Base-by-base conservation (phyloP, 2,797 vertebrate species). In the Capromys pilorides region DNA sequence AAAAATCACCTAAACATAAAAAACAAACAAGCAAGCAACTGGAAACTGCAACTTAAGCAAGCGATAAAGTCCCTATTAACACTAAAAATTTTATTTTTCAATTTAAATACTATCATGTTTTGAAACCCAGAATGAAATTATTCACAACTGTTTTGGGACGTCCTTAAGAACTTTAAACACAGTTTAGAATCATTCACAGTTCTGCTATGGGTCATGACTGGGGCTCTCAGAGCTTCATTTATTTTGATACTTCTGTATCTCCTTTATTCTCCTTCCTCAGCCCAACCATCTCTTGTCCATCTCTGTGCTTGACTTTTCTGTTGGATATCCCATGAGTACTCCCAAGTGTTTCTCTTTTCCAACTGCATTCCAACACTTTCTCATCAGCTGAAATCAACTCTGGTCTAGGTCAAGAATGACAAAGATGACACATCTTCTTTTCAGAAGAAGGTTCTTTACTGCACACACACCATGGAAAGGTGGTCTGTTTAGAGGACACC, bases 391-490 rank as follows among this genome's bases (percentile, higher is more conserved):
- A 26, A 83, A 59, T 49, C 62, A 82, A 51, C 39, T 11, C 21
- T 39, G 61, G 36, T 1, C 10, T 21, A 22, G 19, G 62, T 66
- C 71, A 31, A 41, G 45, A 85, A 36, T 26, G 3, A 4, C 26
- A 57, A 8, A 87, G 33, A 77, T 3, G 0, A 33, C 10, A 2
- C 16, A 1, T 61, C 19, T 36, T 0, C 31, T 36, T n/a, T 57
- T 16, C 0, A 0, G n/a, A n/a, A n/a, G n/a, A n/a, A 10, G 26
- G 6, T 13, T 21, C 45, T 59, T 49, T n/a, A 64, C 16, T 71
- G 3, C 18, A 2, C 36, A 51, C 41, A n/a, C 24, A 33, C 59
- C 13, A 26, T 33, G 36, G 59, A 79, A 61, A 78, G n/a, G 28
- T 1, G 45, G 1, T 28, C 24, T 73, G 64, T 18, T 16, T 57